These are phyloP conservation scores for Galeopsomyia nigrocyanea DNA, from an alignment of 2,888 invertebrate species.

Conservation along the genomic window DNA sequence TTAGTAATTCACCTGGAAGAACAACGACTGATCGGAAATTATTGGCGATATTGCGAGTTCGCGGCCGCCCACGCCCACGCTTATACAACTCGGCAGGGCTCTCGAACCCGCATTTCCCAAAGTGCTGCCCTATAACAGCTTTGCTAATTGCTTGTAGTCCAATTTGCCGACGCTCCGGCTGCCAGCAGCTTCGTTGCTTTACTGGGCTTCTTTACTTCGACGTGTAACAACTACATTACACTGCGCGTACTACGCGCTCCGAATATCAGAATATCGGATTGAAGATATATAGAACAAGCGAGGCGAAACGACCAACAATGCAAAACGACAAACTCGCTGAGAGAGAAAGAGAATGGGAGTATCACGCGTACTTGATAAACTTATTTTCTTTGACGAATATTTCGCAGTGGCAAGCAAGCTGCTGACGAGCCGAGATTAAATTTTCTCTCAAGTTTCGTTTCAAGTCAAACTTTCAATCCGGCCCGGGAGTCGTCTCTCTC, in stretches of 20 bases:
- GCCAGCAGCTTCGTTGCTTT: neutral
- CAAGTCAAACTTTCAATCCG: constrained; percentile 24
- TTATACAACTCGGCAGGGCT: neutral
- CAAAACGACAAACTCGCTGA: too few relatives aligned
- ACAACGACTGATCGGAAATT: constrained; percentile 29
- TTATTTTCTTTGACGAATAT: neutral
- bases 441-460: constrained; percentile 8
- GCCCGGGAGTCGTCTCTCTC: neutral
- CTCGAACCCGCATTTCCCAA: neutral
- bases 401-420: neutral
- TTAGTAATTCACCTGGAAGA: constrained; percentile 24
- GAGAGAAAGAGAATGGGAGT: too few relatives aligned
- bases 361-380: too few relatives aligned
- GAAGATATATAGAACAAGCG: too few relatives aligned
- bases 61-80: too few relatives aligned
- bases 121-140: constrained; percentile 10
- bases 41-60: constrained; percentile 4
- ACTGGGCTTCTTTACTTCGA: too few relatives aligned
- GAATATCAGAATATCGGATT: too few relatives aligned
- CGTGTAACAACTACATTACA: neutral
- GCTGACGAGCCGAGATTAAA: constrained; percentile 8
- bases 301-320: too few relatives aligned
- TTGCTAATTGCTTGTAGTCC: neutral
- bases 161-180: neutral
- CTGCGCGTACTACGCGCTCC: neutral